These are phyloP conservation scores for Menidia menidia DNA, from an alignment of 2,797 vertebrate species.

Conservation along the genomic window DNA sequence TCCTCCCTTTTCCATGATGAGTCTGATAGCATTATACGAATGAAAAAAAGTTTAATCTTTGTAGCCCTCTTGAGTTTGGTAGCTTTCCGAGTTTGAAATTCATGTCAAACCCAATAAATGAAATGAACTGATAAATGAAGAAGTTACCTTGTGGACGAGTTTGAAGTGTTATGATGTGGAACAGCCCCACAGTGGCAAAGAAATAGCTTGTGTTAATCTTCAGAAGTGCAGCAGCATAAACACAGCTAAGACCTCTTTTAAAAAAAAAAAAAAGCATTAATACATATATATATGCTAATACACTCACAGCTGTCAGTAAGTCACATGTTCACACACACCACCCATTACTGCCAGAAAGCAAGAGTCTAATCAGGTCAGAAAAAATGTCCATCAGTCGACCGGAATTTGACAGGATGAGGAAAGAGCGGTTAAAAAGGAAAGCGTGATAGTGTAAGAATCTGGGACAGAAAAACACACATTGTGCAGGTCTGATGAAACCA, in stretches of 20 bases:
- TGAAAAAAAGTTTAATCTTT: neutral
- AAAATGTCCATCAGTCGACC: slow-evolving; percentile 43
- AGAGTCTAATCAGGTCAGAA: slow-evolving; percentile 59
- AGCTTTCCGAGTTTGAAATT: slow-evolving; percentile 1
- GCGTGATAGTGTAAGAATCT: neutral
- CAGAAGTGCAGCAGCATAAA: slow-evolving; percentile 22
- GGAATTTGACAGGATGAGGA: slow-evolving; percentile 30
- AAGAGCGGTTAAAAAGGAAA: neutral
- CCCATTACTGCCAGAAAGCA: slow-evolving; percentile 29
- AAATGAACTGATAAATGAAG: neutral
- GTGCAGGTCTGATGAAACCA: neutral
- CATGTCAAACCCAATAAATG: neutral
- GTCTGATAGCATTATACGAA: neutral
- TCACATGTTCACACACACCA: neutral
- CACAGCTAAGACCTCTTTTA: neutral
- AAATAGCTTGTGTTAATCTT: slow-evolving; percentile 35
- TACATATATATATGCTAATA: neutral
- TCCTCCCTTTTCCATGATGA: neutral
- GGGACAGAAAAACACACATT: neutral
- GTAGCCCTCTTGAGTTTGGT: neutral
- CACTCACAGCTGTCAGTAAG: neutral
- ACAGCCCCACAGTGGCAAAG: slow-evolving; percentile 1
- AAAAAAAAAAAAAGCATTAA: slow-evolving; percentile 12
- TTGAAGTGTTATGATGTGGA: slow-evolving; percentile 21
- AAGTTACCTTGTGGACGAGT: slow-evolving; percentile 1